Evolutionary conservation across 2,888 invertebrate genomes (phyloP).

Genomic region (Drosophila basisetae): DNA sequence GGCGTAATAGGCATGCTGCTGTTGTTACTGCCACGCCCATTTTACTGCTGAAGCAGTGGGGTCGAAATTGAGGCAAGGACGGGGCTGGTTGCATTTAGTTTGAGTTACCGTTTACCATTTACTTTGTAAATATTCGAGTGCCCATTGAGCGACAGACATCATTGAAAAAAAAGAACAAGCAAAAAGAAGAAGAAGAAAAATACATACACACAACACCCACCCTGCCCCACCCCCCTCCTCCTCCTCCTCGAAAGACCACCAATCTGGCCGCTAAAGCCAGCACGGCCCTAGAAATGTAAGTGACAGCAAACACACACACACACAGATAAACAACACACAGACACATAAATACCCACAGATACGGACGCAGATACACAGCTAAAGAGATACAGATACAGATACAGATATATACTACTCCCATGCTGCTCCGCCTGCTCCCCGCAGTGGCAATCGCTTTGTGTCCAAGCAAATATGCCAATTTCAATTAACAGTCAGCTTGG

Average conservation of each 20-base stretch:
- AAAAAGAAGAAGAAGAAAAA: constrained; percentile 1
- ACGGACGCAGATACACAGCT: constrained; percentile 2
- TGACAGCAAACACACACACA: constrained; percentile 37
- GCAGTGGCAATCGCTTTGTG: constrained; percentile 41
- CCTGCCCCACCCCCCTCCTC: background rate
- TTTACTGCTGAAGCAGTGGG: constrained; percentile 44
- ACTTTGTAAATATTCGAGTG: constrained; percentile 76
- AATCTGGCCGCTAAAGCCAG: constrained; percentile 22
- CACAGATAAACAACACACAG: constrained; percentile 14
- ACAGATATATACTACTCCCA: constrained; percentile 7
- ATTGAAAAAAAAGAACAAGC: constrained; percentile 23
- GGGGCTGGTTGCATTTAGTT: constrained; percentile 65
- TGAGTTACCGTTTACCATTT: constrained; percentile 59
- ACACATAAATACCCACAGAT: constrained; percentile 7
- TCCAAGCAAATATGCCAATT: constrained; percentile 50
- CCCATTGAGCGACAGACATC: constrained; percentile 46
- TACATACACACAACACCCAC: constrained; percentile 10
- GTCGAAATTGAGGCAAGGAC: constrained; percentile 4
- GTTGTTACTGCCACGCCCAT: constrained; percentile 27
- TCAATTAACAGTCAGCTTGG: constrained; percentile 39
- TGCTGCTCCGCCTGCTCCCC: constrained; percentile 2
- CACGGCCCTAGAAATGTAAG: constrained; percentile 64
- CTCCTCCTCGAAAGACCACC: background rate
- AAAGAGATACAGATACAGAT: constrained; percentile 3
- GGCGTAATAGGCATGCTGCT: constrained; percentile 29